A percentile compares a stretch with the other conserved stretches of the same genome.
These are phyloP conservation scores for Cistogaster globosa DNA, from an alignment of 2,888 invertebrate species.

Conservation along the genomic window DNA sequence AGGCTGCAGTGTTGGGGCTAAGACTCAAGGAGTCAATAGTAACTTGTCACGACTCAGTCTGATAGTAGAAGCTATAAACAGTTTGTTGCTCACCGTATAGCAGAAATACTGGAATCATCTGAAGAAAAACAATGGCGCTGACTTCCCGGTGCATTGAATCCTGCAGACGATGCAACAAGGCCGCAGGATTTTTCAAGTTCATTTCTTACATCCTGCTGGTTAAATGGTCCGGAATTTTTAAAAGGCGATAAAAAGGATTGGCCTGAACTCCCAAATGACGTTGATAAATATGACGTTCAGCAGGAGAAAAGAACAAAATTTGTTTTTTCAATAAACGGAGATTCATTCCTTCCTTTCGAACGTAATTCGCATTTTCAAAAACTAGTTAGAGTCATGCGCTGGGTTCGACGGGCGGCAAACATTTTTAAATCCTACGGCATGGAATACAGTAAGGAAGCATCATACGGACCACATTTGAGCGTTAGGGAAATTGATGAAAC, in stretches of 20 bases:
- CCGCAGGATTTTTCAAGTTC: constrained; percentile 24
- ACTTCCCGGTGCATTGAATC: constrained; percentile 36
- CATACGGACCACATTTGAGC: too few species aligned
- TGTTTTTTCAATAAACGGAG: neutral
- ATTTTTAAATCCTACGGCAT: too few species aligned
- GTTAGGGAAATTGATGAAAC: too few species aligned
- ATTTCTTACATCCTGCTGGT: constrained; percentile 2
- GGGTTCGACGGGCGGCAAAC: too few species aligned
- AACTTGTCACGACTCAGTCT: constrained; percentile 3
- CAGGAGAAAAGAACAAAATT: constrained; percentile 21
- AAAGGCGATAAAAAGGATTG: neutral
- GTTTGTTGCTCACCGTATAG: constrained; percentile 18
- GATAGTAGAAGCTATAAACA: constrained; percentile 38
- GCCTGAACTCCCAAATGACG: constrained; percentile 14
- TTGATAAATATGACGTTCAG: constrained; percentile 7
- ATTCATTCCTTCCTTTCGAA: constrained; percentile 28
- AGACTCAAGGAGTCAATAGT: constrained; percentile 34
- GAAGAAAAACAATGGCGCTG: constrained; percentile 29
- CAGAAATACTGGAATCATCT: constrained; percentile 24
- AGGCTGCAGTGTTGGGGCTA: constrained; percentile 37
- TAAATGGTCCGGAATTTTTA: constrained; percentile 33
- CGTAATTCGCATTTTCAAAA: too few species aligned
- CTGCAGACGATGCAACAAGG: constrained; percentile 27
- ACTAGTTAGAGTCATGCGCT: too few species aligned
- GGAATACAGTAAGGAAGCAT: too few species aligned